Conservation (phyloP, 2,888 invertebrate species). For the Acrobasis repandana region DNA sequence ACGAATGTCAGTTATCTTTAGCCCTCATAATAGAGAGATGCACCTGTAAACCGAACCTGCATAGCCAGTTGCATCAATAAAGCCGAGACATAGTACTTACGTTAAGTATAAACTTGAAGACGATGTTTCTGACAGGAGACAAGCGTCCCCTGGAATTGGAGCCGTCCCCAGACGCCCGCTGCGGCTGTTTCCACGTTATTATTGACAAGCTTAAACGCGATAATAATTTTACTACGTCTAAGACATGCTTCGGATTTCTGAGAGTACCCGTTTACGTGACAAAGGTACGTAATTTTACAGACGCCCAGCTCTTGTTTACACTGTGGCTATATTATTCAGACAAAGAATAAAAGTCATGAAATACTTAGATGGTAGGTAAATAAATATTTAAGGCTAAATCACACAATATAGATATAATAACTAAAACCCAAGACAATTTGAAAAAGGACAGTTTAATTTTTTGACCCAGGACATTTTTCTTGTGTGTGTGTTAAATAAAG, state of each 20-base stretch:
- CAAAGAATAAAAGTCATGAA: too few species aligned
- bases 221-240: slow-evolving; percentile 1
- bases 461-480: too few species aligned
- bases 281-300: not conserved
- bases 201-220: slow-evolving; percentile 7
- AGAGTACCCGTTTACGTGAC: not conserved
- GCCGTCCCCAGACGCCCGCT: not conserved
- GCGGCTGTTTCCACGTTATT: slow-evolving; percentile 8
- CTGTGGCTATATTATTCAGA: too few species aligned
- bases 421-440: too few species aligned
- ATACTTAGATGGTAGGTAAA: too few species aligned
- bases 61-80: not conserved
- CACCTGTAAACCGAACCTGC: not conserved
- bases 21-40: not conserved
- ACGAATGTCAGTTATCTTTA: too few species aligned
- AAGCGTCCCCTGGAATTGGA: not conserved
- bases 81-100: not conserved
- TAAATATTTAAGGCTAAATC: too few species aligned
- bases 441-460: too few species aligned
- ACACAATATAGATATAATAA: too few species aligned
- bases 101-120: not conserved
- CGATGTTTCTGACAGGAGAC: slow-evolving; percentile 7
- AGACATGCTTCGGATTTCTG: not conserved
- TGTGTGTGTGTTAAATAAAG: too few species aligned
- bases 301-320: not conserved